A percentile compares a stretch with the other conserved stretches of the same genome.
phyloP scores from a whole-genome alignment of 2,797 vertebrate genomes.

The Otolemur crassicaudatus region DNA sequence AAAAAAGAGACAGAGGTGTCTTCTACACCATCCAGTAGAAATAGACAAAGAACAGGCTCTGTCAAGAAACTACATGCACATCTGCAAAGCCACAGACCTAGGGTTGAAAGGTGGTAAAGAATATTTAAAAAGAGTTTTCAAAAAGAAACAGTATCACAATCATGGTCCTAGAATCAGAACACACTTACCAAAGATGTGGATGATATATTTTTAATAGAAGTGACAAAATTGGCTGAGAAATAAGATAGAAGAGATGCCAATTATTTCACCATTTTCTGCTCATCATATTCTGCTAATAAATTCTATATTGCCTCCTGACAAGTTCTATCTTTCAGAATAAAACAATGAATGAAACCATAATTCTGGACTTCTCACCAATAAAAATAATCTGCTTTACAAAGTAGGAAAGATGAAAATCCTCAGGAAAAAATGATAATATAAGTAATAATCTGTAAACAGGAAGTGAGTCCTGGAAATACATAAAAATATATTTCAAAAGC shows the following conservation, averaged over 20 bases:
- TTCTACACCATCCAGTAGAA: neutral
- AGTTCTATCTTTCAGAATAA: slow-evolving; percentile 44
- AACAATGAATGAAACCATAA: neutral
- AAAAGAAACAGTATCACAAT: neutral
- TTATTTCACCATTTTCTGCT: neutral
- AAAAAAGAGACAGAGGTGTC: no score
- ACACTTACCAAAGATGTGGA: neutral
- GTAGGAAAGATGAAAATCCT: slow-evolving; percentile 46
- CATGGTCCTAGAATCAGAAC: neutral
- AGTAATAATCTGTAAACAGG: neutral
- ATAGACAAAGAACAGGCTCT: neutral
- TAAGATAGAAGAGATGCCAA: neutral
- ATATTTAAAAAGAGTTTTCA: neutral
- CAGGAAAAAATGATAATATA: neutral
- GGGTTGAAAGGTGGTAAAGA: neutral
- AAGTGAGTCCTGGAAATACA: neutral
- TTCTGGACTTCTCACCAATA: neutral
- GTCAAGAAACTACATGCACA: neutral
- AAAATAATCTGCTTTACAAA: neutral
- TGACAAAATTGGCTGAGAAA: slow-evolving; percentile 25
- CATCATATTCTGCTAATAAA: slow-evolving; percentile 2
- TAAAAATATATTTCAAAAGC: slow-evolving; percentile 33
- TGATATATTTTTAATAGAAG: slow-evolving; percentile 12
- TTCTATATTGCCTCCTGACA: neutral
- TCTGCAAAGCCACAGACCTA: neutral